Conservation (phyloP, 2,797 vertebrate genomes). For the Yasuhikotakia modesta region DNA sequence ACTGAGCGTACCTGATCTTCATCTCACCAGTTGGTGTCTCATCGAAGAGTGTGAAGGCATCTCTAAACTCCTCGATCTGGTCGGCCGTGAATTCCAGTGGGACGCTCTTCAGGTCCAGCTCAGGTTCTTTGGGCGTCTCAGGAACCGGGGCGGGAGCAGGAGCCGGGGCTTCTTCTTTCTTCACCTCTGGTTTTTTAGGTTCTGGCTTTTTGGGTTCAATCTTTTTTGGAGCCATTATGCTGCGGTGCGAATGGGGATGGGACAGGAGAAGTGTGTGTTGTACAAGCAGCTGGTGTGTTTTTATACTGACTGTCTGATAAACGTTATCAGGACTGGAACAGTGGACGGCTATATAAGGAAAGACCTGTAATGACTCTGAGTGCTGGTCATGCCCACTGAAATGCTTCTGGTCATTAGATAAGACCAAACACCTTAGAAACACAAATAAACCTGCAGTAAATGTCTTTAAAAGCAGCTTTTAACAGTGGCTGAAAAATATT, state of each 20-base stretch:
- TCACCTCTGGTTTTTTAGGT: conserved; percentile 68
- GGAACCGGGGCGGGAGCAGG: conserved; percentile 67
- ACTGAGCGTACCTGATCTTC: conserved; percentile 91
- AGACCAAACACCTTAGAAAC: background rate
- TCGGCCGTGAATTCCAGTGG: conserved; percentile 78
- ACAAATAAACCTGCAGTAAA: background rate
- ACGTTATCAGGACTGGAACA: conserved; percentile 43
- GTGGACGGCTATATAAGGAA: conserved; percentile 61
- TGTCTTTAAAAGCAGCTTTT: background rate
- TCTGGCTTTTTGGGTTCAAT: conserved; percentile 78
- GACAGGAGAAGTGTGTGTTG: conserved; percentile 20
- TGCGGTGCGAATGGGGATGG: background rate
- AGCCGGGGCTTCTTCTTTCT: conserved; percentile 65
- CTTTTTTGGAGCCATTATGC: conserved; percentile 78
- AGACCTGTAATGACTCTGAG: conserved; percentile 54
- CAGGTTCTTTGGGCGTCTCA: conserved; percentile 72
- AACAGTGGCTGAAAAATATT: background rate
- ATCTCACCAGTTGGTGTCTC: conserved; percentile 84
- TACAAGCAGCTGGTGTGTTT: conserved; percentile 27
- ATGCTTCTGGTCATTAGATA: conserved; percentile 32
- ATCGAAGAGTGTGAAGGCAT: conserved; percentile 93
- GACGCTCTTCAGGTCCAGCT: conserved; percentile 85
- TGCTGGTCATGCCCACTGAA: conserved; percentile 32
- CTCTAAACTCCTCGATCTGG: conserved; percentile 86
- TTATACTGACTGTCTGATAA: conserved; percentile 57